Base-by-base conservation (phyloP, 2,797 vertebrate genomes). In the Sebastes minor region DNA sequence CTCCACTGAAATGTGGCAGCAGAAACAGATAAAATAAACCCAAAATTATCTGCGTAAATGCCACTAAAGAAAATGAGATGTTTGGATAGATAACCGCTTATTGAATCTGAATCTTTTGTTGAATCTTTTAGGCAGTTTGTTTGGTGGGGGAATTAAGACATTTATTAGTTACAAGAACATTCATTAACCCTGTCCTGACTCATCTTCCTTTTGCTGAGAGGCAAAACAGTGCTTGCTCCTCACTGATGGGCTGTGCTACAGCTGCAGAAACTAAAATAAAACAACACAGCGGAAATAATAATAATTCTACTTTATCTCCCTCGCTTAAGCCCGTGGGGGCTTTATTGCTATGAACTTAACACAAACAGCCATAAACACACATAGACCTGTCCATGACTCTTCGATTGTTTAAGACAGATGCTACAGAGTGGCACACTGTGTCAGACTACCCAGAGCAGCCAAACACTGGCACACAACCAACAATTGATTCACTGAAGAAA, bases 291-390 rank as follows among this genome's bases (percentile, higher is more conserved):
- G 8, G 2, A 52, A 61, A 60, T 42, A 8, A 60, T 38, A 8
- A 9, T 16, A 25, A 65, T 25, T 42, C 35, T 23, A 23, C 32
- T 22, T 38, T 63, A 23, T 35, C 62, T 27, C 2, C 6, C 14
- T 52, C 13, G 7, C 9, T 75, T 42, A 60, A 42, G 28, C 71
- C 56, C 13, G 16, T 4, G 8, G 33, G 52, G 63, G 33, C 46
- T 69, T 69, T 71, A 63, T 71, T 20, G 84, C 20, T 33, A 20
- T 42, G 30, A 86, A 46, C 9, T 13, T 8, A 66, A 88, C 35
- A 64, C 52, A 74, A 65, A 77, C 53, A 30, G 27, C 4, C 10
- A 46, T 5, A 65, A 12, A 71, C 22, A 27, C 35, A 72, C 20
- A 62, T 5, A 55, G 35, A 76, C 18, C 14, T 55, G 33, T 32